Base-by-base conservation (phyloP, 2,888 invertebrate species). In the Podotricha telesiphe region DNA sequence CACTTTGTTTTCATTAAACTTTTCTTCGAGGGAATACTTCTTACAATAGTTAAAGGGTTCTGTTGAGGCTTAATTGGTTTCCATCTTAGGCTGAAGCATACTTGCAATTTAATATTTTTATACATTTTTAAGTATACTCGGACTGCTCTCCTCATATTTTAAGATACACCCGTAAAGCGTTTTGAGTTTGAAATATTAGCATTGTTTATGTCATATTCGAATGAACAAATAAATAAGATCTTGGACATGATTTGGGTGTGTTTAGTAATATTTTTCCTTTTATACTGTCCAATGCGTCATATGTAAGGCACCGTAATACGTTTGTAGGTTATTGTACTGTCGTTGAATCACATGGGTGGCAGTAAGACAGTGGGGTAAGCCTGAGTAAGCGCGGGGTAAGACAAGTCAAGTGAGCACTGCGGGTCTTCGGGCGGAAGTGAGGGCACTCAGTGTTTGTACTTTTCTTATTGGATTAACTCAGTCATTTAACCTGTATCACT, bases 401-500 rank as follows among this genome's bases (percentile, higher is more conserved):
- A 77, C 75, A 76, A 86, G 86, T 84, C 83, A 86, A 85, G 85
- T 83, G 84, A 84, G 78, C 81, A 79, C 87, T 91, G 91, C 87
- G 83, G 88, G 93, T 88, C 92, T 93, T 93, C 91, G 73, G 79
- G 73, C 87, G 91, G 90, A 91, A 91, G 90, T 88, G 85, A 84
- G 88, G 87, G 85, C 87, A 87, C 81, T 85, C 86, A 83, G 80
- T 91, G 89, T 92, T 93, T 92, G 90, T 93, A 89, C 86, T 87
- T 92, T 81, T 93, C 89, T 91, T 91, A 93, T 86, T 83, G 89
- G 93, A 91, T 93, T 92, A 92, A 78, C 82, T 83, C 82, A 83
- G 86, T 85, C 88, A 84, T 88, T 93, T 93, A 91, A 91, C 92
- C 91, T 88, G 85, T 81, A 83, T 83, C 85, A 87, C 89, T 89